Evolutionary conservation across 2,797 vertebrate species (phyloP).

Genomic region (Pangasius mekongensis): DNA sequence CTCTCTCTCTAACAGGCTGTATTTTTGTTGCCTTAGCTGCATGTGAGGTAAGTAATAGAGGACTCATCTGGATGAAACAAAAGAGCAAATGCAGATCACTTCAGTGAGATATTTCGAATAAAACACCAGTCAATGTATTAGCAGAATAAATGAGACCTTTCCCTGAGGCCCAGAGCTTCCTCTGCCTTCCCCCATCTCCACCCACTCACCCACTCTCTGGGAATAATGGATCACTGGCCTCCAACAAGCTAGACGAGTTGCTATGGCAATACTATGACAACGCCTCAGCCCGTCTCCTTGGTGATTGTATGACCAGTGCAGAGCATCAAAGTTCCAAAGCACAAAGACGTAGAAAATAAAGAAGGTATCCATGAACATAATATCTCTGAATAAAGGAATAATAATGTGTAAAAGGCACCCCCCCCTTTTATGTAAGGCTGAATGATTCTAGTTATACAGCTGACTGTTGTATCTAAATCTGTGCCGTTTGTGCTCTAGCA

Average conservation of each 20-base stretch:
- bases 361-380: background rate
- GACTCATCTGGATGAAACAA: background rate
- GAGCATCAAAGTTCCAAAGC: slow-evolving; percentile 36
- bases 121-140: slow-evolving; percentile 44
- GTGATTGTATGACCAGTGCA: slow-evolving; percentile 41
- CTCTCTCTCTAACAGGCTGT: background rate
- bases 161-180: slow-evolving; percentile 17
- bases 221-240: slow-evolving; percentile 52
- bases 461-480: background rate
- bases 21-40: background rate
- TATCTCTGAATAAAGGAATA: background rate
- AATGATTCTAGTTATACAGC: background rate
- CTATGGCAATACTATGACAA: slow-evolving; percentile 65
- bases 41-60: background rate
- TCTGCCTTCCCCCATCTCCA: slow-evolving; percentile 34
- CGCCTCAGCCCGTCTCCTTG: slow-evolving; percentile 56
- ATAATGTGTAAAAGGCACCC: background rate
- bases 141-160: slow-evolving; percentile 33
- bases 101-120: slow-evolving; percentile 25
- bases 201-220: slow-evolving; percentile 48
- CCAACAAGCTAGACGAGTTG: slow-evolving; percentile 58
- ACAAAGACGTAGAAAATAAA: slow-evolving; percentile 2
- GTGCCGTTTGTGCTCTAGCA: background rate
- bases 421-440: background rate
- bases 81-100: slow-evolving; percentile 30